phyloP scores from a whole-genome alignment of 2,888 invertebrate species.

The Poecilobothrus nobilitatus region DNA sequence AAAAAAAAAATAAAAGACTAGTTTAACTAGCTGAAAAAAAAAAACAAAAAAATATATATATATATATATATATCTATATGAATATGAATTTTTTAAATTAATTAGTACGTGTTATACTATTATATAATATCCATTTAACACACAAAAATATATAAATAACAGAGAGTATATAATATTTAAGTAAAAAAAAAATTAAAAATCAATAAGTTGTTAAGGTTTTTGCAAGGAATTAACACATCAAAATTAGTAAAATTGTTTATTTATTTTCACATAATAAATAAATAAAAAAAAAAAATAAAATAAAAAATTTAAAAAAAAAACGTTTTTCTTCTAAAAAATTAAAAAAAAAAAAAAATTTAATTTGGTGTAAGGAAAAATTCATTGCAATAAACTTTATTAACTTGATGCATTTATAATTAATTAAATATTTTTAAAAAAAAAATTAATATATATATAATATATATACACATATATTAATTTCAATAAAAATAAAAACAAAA shows the following conservation, averaged over 20 bases:
- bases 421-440: neutral
- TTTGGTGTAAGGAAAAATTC: neutral
- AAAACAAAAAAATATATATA: neutral
- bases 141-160: neutral
- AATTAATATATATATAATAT: neutral
- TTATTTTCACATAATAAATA: no score
- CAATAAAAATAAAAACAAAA: no score
- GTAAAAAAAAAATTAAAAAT: neutral
- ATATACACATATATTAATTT: neutral
- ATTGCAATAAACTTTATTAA: neutral
- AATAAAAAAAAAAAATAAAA: neutral
- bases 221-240: neutral
- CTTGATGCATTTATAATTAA: neutral
- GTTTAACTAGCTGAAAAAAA: neutral
- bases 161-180: neutral
- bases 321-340: neutral
- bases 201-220: neutral
- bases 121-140: neutral
- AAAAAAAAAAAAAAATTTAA: neutral
- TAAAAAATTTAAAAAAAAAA: no score
- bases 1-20: neutral
- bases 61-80: no score
- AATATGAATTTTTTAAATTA: neutral
- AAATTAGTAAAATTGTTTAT: neutral
- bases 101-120: neutral